Evolutionary conservation across 2,797 vertebrate genomes (phyloP).

Genomic region (Molothrus aeneus): DNA sequence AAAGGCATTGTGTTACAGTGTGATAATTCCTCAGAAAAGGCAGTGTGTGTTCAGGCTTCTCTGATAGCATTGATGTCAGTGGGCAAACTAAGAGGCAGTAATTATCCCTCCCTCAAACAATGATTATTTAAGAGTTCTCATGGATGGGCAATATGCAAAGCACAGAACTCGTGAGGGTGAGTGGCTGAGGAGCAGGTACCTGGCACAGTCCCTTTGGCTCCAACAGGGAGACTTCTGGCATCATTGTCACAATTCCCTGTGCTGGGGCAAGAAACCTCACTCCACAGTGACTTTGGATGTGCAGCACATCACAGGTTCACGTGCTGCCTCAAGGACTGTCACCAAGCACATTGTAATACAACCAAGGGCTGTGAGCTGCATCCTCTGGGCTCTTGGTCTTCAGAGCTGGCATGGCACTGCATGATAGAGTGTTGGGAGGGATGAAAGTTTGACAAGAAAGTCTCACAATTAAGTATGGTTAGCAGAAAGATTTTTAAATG

Average conservation of each 20-base stretch:
- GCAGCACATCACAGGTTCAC: fast-evolving
- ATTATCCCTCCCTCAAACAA: background rate
- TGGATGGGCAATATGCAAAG: background rate
- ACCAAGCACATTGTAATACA: fast-evolving
- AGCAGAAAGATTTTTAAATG: too few relatives aligned
- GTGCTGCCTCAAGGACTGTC: background rate
- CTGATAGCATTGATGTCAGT: background rate
- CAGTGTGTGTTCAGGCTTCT: background rate
- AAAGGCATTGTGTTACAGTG: background rate
- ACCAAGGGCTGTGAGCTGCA: fast-evolving
- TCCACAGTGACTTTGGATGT: background rate
- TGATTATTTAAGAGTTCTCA: background rate
- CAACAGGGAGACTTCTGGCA: fast-evolving
- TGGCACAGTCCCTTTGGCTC: fast-evolving
- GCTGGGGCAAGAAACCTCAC: background rate
- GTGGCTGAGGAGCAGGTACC: fast-evolving
- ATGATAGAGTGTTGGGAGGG: too few relatives aligned
- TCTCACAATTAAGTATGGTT: too few relatives aligned
- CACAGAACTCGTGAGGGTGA: fast-evolving
- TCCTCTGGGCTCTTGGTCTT: background rate
- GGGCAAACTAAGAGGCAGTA: slow-evolving; percentile 19
- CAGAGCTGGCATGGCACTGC: fast-evolving
- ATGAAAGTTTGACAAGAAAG: too few relatives aligned
- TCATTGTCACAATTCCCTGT: fast-evolving
- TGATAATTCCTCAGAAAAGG: slow-evolving; percentile 24